Conservation (phyloP, 2,888 invertebrate genomes). For the Sympetrum striolatum region DNA sequence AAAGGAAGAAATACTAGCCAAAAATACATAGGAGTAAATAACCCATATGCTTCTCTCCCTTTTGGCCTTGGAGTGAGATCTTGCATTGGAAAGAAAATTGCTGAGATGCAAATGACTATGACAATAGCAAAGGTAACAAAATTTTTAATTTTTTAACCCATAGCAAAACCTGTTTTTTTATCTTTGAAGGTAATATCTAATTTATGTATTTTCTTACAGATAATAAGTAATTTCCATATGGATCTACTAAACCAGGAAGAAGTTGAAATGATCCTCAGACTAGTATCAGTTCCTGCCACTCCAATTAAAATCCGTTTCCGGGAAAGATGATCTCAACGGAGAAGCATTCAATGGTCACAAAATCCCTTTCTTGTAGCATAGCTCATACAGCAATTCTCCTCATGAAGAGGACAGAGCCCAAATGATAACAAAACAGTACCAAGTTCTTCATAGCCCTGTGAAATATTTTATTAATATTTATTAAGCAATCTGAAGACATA, state of each 20-base stretch:
- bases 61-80: conserved; percentile 84
- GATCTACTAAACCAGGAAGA: conserved; percentile 62
- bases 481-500: too few species aligned
- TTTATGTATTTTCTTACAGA: conserved; percentile 55
- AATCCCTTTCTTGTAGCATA: neutral
- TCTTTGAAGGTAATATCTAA: neutral
- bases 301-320: conserved; percentile 60
- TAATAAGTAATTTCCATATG: conserved; percentile 63
- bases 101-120: conserved; percentile 76
- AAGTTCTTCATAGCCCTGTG: too few species aligned
- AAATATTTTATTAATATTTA: too few species aligned
- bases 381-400: neutral
- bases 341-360: neutral
- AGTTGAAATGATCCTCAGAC: conserved; percentile 65
- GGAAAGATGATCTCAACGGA: conserved; percentile 48
- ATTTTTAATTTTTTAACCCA: neutral
- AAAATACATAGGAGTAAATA: conserved; percentile 59
- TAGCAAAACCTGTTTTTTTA: neutral
- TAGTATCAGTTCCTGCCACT: conserved; percentile 68
- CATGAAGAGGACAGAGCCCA: neutral
- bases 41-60: conserved; percentile 76
- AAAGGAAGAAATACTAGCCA: neutral
- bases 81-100: conserved; percentile 83
- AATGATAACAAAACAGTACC: too few species aligned
- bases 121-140: conserved; percentile 69